Base-by-base conservation (phyloP, 37 sponge, comb jelly and placozoan species). In the Ianthella basta region DNA sequence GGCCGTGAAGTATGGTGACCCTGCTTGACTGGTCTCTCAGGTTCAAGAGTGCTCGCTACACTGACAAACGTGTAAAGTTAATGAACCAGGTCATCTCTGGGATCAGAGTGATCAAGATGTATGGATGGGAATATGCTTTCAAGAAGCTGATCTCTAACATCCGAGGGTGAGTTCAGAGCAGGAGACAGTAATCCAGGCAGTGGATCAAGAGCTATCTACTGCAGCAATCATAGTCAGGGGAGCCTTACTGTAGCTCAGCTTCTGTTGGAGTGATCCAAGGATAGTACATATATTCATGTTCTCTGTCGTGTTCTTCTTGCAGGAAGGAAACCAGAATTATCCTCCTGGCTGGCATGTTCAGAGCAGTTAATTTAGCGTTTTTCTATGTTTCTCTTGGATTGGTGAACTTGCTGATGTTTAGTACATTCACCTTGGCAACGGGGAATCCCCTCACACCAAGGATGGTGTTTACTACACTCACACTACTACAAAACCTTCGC, bases 101-200 rank as follows among this genome's bases (percentile, higher is more conserved):
- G 19, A 95, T 95, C 75, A 91, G 91, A 82, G 86, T 92, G 55
- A 95, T 95, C 79, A 95, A 95, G 88, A 95, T 95, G 95, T 95
- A 95, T 66, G 95, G 84, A 38, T 95, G 95, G 95, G 95, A 95
- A 88, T 77, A 90, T 67, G 88, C 95, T 54, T 95, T 95, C 86
- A 78, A 79, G 56, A 78, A 67, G 25, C 12, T 84, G 0, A 80
- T 95, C 8, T 40, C 20, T 2, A 54, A 73, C 15, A 82, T 95
- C 20, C 82, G 95, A 85, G 92, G 78, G 95, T 92, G 25, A 86
- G 91, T 60, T 6, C 70, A 4, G 18, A 6, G 34, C 35, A 30
- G 12, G n/a, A n/a, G n/a, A n/a, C n/a, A n/a, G n/a, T n/a, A n/a
- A n/a, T n/a, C n/a, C n/a, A n/a, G n/a, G n/a, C n/a, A n/a, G n/a